A percentile compares a stretch with the other conserved stretches of the same genome.
These are phyloP conservation scores for Bovichtus diacanthus DNA, from an alignment of 2,797 vertebrate species.

Conservation along the genomic window DNA sequence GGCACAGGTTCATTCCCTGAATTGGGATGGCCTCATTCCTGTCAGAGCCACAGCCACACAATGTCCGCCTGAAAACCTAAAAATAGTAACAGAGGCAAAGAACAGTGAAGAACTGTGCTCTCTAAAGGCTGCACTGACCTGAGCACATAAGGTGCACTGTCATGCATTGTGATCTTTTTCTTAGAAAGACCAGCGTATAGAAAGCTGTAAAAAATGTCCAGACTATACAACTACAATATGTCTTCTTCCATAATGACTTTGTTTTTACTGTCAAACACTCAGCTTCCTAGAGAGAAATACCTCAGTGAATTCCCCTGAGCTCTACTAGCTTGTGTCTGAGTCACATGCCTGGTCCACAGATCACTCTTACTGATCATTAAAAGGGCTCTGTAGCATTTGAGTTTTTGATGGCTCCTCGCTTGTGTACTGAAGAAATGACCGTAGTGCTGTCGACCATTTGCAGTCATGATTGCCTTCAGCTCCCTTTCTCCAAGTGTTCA, in stretches of 20 bases:
- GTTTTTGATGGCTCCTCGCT: slow-evolving; percentile 35
- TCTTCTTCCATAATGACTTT: slow-evolving; percentile 25
- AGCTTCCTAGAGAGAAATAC: slow-evolving; percentile 28
- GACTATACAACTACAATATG: slow-evolving; percentile 8
- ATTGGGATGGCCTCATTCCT: slow-evolving; percentile 75
- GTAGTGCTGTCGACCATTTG: slow-evolving; percentile 39
- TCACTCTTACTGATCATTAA: slow-evolving; percentile 32
- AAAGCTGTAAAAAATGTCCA: slow-evolving; percentile 16
- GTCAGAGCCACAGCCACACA: slow-evolving; percentile 63
- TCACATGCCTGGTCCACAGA: slow-evolving; percentile 15
- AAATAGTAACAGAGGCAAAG: slow-evolving; percentile 68
- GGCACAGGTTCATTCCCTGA: slow-evolving; percentile 60
- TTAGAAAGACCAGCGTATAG: neutral
- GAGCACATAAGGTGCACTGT: slow-evolving; percentile 24
- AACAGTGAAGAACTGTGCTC: slow-evolving; percentile 54
- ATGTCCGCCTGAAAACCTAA: slow-evolving; percentile 67
- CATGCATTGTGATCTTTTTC: slow-evolving; percentile 15
- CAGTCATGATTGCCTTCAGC: slow-evolving; percentile 46
- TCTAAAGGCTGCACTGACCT: slow-evolving; percentile 59
- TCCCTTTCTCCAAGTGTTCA: slow-evolving; percentile 38
- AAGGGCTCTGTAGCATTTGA: slow-evolving; percentile 20
- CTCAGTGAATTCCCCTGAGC: slow-evolving; percentile 20
- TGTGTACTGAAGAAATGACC: slow-evolving; percentile 22
- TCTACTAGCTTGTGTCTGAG: slow-evolving; percentile 26
- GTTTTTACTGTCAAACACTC: slow-evolving; percentile 6